Evolutionary conservation across 2,797 vertebrate species (phyloP), one percentile per base, ranked within the genome.

Genomic region (Naso thynnoides): DNA sequence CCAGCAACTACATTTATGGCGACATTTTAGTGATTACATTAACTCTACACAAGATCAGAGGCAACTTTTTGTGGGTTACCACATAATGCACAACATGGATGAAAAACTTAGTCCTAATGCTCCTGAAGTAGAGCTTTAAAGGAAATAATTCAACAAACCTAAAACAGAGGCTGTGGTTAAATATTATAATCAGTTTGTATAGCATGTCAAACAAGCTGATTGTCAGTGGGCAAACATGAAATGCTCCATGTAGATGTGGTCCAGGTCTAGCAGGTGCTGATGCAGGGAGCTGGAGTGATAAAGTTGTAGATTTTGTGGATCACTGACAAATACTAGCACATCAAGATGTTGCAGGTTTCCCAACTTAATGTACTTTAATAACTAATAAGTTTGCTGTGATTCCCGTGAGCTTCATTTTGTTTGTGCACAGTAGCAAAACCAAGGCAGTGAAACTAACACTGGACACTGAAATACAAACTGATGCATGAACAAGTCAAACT

Each of bases 381-480:
- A 21, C 6, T 19, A 47, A 26, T 54, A 24, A 4, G 24, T 56
- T 36, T 76, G 57, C 31, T 55, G 26, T 70, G 38, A 42, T 21
- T 45, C 29, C 48, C 64, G 19, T 19, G 19, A 13, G 19, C 10
- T 58, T 24, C 27, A 31, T 31, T 44, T 42, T 60, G 47, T 59
- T 33, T 73, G 6, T 21, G 42, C 13, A 11, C 44, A 7, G 44
- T 65, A 50, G 62, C 27, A 26, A 16, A 27, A 19, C 26, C 33
- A 4, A 61, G 24, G 15, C 64, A 36, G 13, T 26, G 26, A 61
- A n/a, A 27, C 50, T n/a, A 36, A 47, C 36, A 47, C 36, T 3
- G 2, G 31, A 23, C 5, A 29, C 3, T 21, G 29, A 36, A 42
- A 47, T 16, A 19, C 9, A 16, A 27, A 27, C 3, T 0, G 13